Evolutionary conservation across 2,113 vertebrate genomes (phyloP).

Genomic region (Callipepla californica): DNA sequence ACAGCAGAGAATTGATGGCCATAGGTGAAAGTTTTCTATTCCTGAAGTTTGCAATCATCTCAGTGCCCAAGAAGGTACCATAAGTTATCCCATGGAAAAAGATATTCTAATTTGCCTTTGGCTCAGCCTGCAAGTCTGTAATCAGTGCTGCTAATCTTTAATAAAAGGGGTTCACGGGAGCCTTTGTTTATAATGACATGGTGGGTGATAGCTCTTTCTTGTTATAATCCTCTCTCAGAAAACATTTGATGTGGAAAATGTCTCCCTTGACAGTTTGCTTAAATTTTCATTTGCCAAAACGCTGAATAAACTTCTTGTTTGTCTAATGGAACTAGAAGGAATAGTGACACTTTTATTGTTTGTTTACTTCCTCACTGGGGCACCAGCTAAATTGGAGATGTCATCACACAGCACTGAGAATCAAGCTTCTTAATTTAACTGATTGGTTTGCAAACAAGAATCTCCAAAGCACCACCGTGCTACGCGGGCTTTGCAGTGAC

Average conservation of each 20-base stretch:
- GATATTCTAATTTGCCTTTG: slow-evolving; percentile 53
- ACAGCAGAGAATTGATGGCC: slow-evolving; percentile 15
- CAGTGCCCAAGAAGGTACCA: not conserved
- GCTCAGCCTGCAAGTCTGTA: slow-evolving; percentile 11
- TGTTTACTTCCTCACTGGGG: slow-evolving; percentile 66
- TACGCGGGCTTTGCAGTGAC: not conserved
- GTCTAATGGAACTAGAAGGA: slow-evolving; percentile 66
- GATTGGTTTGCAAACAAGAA: slow-evolving; percentile 55
- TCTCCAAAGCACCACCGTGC: not conserved
- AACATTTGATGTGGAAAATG: slow-evolving; percentile 43
- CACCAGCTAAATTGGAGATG: slow-evolving; percentile 65
- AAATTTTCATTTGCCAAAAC: slow-evolving; percentile 71
- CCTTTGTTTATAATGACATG: slow-evolving; percentile 69
- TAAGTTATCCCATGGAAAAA: slow-evolving; percentile 31
- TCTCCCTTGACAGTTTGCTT: slow-evolving; percentile 66
- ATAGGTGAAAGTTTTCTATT: slow-evolving; percentile 21
- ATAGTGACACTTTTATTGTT: slow-evolving; percentile 74
- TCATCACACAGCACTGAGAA: slow-evolving; percentile 55
- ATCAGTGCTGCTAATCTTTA: slow-evolving; percentile 66
- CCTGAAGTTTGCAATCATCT: not conserved
- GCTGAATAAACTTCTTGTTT: slow-evolving; percentile 71
- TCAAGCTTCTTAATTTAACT: slow-evolving; percentile 63
- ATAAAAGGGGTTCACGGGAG: slow-evolving; percentile 64
- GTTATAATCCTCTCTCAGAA: slow-evolving; percentile 61
- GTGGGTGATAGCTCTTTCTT: slow-evolving; percentile 57